Evolutionary conservation across 1,140 invertebrate species (phyloP), one percentile per base, ranked within the genome.

Genomic region (Drosophila bocki): DNA sequence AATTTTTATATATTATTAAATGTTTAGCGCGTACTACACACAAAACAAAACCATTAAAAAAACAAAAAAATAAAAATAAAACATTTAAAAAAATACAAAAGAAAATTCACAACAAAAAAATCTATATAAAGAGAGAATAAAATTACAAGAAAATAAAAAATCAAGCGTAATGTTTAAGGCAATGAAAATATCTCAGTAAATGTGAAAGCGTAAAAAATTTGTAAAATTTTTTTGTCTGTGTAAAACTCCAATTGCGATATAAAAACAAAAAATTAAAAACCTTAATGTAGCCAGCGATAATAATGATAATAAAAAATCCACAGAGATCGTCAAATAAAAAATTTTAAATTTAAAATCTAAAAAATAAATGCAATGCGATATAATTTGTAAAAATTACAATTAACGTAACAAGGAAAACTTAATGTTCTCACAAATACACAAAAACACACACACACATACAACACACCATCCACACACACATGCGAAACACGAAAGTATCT

Each of bases 161-260:
- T 69, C 72, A 79, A 75, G 80, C 76, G 74, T 84, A 83, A 84
- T 74, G 64, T 83, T 85, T 81, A 85, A 86, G 78, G 74, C 83
- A 83, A 88, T 82, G 79, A 84, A 56, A 56, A 88, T 90, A 88
- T 90, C 85, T 90, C 85, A 90, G 81, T 90, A 90, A 90, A 90
- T 90, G 85, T 90, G 85, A 90, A 90, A 90, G 85, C 85, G 85
- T 90, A 85, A 90, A 88, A 88, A 90, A 90, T 90, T 90, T 90
- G 81, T 85, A 90, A 90, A 90, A 90, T 90, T 90, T 90, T 86
- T 81, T 81, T 82, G 81, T 85, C 75, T 90, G 85, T 90, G 75
- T 81, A 85, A 90, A 87, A 76, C 84, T 90, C 84, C 85, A 83
- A 88, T 88, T 88, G 86, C 86, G 85, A 90, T 90, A 86, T 79